phyloP scores from a whole-genome alignment of 2,113 vertebrate genomes.

The Anoplopoma fimbria region DNA sequence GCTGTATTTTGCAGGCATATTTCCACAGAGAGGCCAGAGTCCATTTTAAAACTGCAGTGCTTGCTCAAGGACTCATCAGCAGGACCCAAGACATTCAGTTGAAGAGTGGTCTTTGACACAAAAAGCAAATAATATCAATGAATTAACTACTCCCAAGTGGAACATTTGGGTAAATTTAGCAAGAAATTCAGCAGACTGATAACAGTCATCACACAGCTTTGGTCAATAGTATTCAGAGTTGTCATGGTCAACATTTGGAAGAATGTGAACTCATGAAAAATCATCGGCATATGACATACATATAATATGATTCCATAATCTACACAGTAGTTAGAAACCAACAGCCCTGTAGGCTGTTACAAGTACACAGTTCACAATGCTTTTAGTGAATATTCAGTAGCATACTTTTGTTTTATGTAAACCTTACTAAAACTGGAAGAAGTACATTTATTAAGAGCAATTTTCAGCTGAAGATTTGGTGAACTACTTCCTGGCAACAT shows the following conservation, averaged over 20 bases:
- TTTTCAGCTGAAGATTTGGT: too few species aligned
- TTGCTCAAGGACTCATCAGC: not conserved
- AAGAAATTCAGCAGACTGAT: not conserved
- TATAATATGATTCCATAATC: too few species aligned
- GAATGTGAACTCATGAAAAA: not conserved
- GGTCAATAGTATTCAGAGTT: not conserved
- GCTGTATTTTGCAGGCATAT: not conserved
- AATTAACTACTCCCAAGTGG: not conserved
- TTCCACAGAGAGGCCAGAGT: not conserved
- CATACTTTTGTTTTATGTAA: not conserved
- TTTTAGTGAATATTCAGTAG: too few species aligned
- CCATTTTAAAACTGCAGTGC: not conserved
- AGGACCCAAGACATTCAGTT: not conserved
- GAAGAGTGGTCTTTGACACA: not conserved
- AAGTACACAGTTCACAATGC: too few species aligned
- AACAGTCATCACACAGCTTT: not conserved
- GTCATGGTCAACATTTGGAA: not conserved
- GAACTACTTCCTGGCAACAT: too few species aligned
- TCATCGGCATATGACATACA: too few species aligned
- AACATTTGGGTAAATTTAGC: not conserved
- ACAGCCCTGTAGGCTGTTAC: too few species aligned
- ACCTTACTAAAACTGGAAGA: not conserved
- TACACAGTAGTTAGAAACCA: too few species aligned
- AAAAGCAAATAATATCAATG: too few species aligned
- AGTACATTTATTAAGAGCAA: not conserved